Evolutionary conservation across 1,140 invertebrate genomes (phyloP), one percentile per base, ranked within the genome.

Genomic region (Drosophila sturtevanti): DNA sequence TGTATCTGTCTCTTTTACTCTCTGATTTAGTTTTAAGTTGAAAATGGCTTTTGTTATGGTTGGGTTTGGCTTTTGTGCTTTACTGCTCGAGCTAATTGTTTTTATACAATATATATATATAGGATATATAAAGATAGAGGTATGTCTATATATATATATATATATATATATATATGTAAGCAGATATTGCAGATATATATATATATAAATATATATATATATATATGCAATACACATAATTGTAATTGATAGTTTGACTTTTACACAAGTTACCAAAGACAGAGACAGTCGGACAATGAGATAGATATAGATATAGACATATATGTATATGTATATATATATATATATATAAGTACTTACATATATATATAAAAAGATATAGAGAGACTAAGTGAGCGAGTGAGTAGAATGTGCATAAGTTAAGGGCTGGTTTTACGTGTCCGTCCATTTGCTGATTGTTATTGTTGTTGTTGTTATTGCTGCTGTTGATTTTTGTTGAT

Each of bases 211-310:
- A n/a, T 31, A 16, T 9, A 56, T 27, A 56, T 56, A 34, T 52
- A 5, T 21, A 12, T 34, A n/a, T 37, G 52, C 24, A 44, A 18
- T 80, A 59, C 80, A 80, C 81, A 87, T 87, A 79, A 82, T 82
- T 82, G 79, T 87, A 89, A 86, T 89, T 86, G 82, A 86, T 86
- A 87, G 84, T 79, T 87, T 87, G 75, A 87, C 82, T 87, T 87
- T 72, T 63, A 61, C 64, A 72, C 41, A 48, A 48, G 16, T 48
- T 48, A 48, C 41, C 41, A 21, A 48, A 41, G n/a, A 44, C 18
- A 31, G n/a, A 14, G 16, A 37, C 5, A 44, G 21, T 62, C 22
- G 48, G 11, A 16, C 7, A 38, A 21, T 35, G 35, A 27, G 31
- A 62, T 60, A 44, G 34, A 56, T 37, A 68, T 37, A 31, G 27